phyloP scores from a whole-genome alignment of 2,797 vertebrate genomes.

The Gymnothorax javanicus region DNA sequence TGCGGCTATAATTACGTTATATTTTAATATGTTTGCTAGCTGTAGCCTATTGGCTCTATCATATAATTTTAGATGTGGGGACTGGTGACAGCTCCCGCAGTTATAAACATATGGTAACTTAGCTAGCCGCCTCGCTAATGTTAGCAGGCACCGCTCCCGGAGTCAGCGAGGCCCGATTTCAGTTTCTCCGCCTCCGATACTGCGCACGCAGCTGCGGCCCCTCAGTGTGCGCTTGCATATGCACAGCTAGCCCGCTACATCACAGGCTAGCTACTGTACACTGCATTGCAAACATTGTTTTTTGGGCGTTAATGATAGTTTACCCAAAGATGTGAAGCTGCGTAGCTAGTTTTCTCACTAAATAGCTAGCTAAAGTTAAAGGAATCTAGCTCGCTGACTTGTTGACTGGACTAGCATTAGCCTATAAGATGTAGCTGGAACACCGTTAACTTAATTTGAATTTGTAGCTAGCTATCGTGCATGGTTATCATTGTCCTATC shows the following conservation, averaged over 20 bases:
- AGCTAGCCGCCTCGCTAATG: neutral
- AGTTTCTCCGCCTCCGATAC: constrained; percentile 13
- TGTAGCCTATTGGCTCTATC: neutral
- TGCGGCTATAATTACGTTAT: neutral
- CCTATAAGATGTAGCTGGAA: too few relatives aligned
- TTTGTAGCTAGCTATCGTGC: too few relatives aligned
- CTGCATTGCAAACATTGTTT: too few relatives aligned
- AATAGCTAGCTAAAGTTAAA: too few relatives aligned
- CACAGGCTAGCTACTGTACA: too few relatives aligned
- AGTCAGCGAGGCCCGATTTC: constrained; percentile 48
- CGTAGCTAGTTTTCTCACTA: too few relatives aligned
- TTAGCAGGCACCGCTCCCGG: neutral
- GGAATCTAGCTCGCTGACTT: too few relatives aligned
- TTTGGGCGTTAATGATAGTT: too few relatives aligned
- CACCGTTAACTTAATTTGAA: too few relatives aligned
- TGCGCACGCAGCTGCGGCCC: neutral
- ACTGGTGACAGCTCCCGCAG: neutral
- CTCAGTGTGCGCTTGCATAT: neutral
- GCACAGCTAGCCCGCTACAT: neutral
- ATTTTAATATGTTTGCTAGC: neutral
- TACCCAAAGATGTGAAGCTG: too few relatives aligned
- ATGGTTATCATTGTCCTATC: too few relatives aligned
- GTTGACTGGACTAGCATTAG: too few relatives aligned
- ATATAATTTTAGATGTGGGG: neutral
- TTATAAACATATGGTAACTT: neutral